Conservation (phyloP, 2,888 invertebrate genomes). For the Dryobotodes eremita region DNA sequence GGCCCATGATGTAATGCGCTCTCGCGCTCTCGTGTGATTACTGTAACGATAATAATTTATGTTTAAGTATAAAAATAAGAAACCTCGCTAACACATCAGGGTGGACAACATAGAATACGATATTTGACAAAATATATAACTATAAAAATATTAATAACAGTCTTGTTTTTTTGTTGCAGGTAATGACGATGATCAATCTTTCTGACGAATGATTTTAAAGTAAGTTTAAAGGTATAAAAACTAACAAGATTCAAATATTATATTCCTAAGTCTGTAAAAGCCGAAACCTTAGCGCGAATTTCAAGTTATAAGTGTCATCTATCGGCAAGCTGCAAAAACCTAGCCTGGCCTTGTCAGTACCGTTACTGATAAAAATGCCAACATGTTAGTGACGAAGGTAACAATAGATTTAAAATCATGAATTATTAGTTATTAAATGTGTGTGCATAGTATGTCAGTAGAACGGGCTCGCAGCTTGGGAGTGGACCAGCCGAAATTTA, state of each 20-base stretch:
- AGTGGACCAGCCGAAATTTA: constrained; percentile 62
- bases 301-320: constrained; percentile 72
- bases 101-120: not conserved
- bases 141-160: not conserved
- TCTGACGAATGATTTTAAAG: not conserved
- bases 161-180: constrained; percentile 46
- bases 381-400: constrained; percentile 9
- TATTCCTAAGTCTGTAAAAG: not conserved
- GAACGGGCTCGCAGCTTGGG: constrained; percentile 47
- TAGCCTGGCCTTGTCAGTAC: constrained; percentile 72
- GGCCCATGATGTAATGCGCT: constrained; percentile 85
- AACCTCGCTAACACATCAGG: not conserved
- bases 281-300: constrained; percentile 69
- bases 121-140: not conserved
- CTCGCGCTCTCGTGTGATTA: constrained; percentile 76
- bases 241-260: not conserved
- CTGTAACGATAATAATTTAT: constrained; percentile 77
- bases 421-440: constrained; percentile 22
- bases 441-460: constrained; percentile 64
- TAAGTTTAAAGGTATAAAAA: not conserved
- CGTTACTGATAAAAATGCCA: constrained; percentile 67
- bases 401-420: constrained; percentile 4
- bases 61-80: constrained; percentile 15
- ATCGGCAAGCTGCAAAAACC: constrained; percentile 49
- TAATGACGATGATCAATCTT: constrained; percentile 14